phyloP scores from a whole-genome alignment of 2,113 vertebrate species.

The Rhabdornis inornatus region DNA sequence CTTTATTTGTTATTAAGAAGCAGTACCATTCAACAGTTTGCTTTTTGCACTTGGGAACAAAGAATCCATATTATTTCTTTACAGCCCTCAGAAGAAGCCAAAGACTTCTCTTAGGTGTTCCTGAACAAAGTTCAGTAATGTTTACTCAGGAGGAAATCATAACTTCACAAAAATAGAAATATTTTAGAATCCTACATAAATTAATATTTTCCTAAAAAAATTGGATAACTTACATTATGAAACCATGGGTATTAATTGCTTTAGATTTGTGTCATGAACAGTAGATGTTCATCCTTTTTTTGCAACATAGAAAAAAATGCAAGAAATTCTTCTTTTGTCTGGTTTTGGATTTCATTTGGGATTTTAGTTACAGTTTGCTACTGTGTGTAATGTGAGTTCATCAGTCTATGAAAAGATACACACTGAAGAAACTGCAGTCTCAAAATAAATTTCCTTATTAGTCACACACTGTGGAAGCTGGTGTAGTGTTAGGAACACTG shows the following conservation, averaged over 20 bases:
- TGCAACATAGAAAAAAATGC: background rate
- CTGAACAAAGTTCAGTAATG: background rate
- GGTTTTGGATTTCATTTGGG: background rate
- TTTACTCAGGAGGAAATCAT: background rate
- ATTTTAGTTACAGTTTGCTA: background rate
- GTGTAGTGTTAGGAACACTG: background rate
- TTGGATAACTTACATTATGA: background rate
- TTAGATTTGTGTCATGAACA: background rate
- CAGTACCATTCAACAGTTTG: background rate
- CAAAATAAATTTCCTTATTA: conserved; percentile 54
- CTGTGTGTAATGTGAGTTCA: background rate
- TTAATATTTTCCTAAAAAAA: background rate
- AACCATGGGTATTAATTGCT: rapidly evolving
- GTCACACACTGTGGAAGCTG: background rate
- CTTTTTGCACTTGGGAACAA: background rate
- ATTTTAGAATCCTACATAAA: background rate
- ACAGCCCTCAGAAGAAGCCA: background rate
- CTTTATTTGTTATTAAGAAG: background rate
- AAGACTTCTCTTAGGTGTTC: background rate
- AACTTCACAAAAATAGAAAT: background rate
- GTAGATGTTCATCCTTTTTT: background rate
- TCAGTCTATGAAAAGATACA: background rate
- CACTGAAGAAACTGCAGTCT: background rate
- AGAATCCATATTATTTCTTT: background rate
- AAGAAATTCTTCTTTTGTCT: background rate